Base-by-base conservation (phyloP, 2,797 vertebrate genomes). In the Muscicapa striata region DNA sequence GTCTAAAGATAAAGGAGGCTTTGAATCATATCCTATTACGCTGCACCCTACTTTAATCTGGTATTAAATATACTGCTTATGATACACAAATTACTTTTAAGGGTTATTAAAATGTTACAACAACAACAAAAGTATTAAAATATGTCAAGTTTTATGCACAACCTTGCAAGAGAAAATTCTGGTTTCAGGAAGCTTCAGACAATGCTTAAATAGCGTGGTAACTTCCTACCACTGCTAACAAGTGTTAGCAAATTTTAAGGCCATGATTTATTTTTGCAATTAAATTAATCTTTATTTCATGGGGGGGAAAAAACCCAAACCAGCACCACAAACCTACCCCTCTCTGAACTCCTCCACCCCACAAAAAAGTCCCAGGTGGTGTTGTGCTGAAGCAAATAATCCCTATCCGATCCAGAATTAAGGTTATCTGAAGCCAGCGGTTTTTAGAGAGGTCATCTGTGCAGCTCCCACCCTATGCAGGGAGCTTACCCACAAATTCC, bases 131-230 rank as follows among this genome's bases (percentile, higher is more conserved):
- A 57, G 89, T 91, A 90, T 66, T 69, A 97, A 84, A 77, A 82
- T 81, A 96, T 92, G 97, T 98, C 98, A 98, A 97, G 97, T 98
- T 97, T 96, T 74, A 93, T 22, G 95, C 76, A 93, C 48, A 94
- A 95, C 73, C 62, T 95, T 81, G 77, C 73, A 82, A 94, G 75
- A 90, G 92, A 96, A 97, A 95, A 91, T 9, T 66, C 84, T 81
- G 75, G 46, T 55, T 77, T 97, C 43, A 68, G 83, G 81, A 96
- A 77, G 62, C 49, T 83, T 77, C 68, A 76, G 84, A 96, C 66
- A 95, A 93, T 23, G 78, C 88, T 94, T 96, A 87, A 84, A 87
- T 27, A 73, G 36, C 0, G 0, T n/a, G 14, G 43, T 74, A 89
- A 57, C 19, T 43, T 85, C 41, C 68, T 80, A 73, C 23, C 30